Conservation (phyloP, 2,113 vertebrate genomes). For the Scopus umbretta region DNA sequence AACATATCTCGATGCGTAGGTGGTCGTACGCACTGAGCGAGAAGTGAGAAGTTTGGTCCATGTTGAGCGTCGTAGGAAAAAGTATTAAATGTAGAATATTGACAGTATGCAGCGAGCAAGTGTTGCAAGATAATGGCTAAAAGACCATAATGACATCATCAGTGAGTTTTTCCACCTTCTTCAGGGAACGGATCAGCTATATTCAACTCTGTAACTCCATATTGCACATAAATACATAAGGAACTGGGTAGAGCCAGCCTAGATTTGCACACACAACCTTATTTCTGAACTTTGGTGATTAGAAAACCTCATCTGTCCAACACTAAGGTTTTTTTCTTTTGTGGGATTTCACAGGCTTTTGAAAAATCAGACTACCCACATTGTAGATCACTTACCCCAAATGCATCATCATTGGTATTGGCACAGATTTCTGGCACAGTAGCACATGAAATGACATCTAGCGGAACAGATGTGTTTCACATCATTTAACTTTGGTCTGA, state of each 20-base stretch:
- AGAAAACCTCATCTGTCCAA: not conserved
- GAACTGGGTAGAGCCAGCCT: not conserved
- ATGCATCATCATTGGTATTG: not conserved
- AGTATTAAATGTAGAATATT: not conserved
- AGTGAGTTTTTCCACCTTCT: not conserved
- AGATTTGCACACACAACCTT: not conserved
- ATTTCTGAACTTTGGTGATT: not conserved
- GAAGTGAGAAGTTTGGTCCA: not conserved
- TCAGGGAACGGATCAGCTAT: not conserved
- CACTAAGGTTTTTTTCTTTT: not conserved
- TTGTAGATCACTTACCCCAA: not conserved
- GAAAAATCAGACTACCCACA: not conserved
- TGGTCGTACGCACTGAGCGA: not conserved
- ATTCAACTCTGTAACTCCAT: not conserved
- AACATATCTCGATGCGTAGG: fast-evolving
- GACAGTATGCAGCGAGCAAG: not conserved
- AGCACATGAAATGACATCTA: not conserved
- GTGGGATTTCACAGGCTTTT: not conserved
- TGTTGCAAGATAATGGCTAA: not conserved
- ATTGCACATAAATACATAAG: not conserved
- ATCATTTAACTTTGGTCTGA: not conserved
- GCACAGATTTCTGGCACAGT: not conserved
- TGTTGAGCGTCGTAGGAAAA: not conserved
- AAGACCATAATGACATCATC: not conserved
- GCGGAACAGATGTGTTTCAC: fast-evolving